Base-by-base conservation (phyloP, 2,888 invertebrate species). In the Agrochola circellaris region DNA sequence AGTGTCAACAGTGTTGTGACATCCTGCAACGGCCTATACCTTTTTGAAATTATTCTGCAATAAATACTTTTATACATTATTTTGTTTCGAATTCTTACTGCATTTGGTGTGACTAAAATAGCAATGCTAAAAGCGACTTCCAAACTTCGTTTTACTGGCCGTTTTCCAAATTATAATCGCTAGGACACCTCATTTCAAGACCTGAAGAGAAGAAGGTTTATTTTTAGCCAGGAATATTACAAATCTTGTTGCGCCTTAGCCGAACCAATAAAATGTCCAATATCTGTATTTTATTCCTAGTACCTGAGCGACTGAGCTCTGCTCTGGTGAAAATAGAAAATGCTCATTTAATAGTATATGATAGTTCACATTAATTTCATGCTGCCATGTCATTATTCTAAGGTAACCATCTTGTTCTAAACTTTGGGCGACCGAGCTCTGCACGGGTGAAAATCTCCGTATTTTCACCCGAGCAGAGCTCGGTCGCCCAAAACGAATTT, bases 1-100 rank as follows among this genome's bases (percentile, higher is more conserved):
- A 61, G 20, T 76, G 60, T 69, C 34, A 69, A 69, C 45, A 79
- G 42, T 64, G 26, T n/a, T 6, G 34, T 60, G 64, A 15, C 56
- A 48, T 69, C 20, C 34, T 23, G 26, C 66, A 80, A 38, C 54
- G 38, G 34, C 34, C 34, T 61, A n/a, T 48, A 15, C 0, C 8
- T 34, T 48, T 38, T 45, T 60, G 9, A 15, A 15, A 51, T 69
- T 26, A 17, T 51, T 77, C 77, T 62, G 26, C 26, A 3, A 45
- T 45, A 42, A 17, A 17, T 60, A 60, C 5, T 30, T 56, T 20
- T 7, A 56, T 9, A 38, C 2, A 54, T 68, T 17, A 54, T 30
- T 11, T 11, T 23, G 3, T 51, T 42, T 11, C 1, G 42, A 11
- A 1, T 3, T 20, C 3, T 11, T 73, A 23, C 3, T 48, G 30